phyloP scores from a whole-genome alignment of 2,888 invertebrate genomes.

The Onchidella celtica region DNA sequence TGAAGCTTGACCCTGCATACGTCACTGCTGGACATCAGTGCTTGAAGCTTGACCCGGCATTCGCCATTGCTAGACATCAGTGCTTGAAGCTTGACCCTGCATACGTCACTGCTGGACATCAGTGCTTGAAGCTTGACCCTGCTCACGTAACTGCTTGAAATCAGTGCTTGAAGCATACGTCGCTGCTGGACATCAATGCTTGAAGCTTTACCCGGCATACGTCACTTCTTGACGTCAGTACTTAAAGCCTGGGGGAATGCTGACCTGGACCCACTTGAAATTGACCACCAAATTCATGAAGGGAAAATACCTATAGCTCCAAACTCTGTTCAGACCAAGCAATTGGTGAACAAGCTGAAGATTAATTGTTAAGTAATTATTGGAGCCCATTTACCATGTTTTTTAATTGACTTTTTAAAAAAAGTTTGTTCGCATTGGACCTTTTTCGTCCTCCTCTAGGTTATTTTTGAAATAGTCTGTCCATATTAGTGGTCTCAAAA shows the following conservation, averaged over 20 bases:
- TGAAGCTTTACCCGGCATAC: conserved; percentile 58
- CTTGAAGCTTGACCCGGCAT: conserved; percentile 62
- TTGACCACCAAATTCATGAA: too few relatives aligned
- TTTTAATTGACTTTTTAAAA: too few relatives aligned
- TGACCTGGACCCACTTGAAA: too few relatives aligned
- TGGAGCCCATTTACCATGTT: too few relatives aligned
- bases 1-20: neutral
- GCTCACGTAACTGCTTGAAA: neutral
- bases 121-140: conserved; percentile 5
- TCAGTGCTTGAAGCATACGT: neutral
- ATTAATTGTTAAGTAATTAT: too few relatives aligned
- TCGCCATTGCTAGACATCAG: neutral
- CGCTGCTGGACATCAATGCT: conserved; percentile 84
- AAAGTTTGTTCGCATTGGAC: too few relatives aligned
- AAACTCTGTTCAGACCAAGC: too few relatives aligned
- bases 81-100: conserved; percentile 16
- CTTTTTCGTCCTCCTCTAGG: too few relatives aligned
- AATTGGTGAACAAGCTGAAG: too few relatives aligned
- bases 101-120: neutral
- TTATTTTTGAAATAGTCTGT: too few relatives aligned
- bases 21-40: conserved; percentile 83
- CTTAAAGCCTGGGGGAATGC: conserved; percentile 4
- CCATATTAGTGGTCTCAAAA: too few relatives aligned
- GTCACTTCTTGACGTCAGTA: neutral
- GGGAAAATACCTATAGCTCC: too few relatives aligned